Evolutionary conservation across 1,140 invertebrate species (phyloP), one percentile per base, ranked within the genome.

Genomic region (Mactra quadrangularis): DNA sequence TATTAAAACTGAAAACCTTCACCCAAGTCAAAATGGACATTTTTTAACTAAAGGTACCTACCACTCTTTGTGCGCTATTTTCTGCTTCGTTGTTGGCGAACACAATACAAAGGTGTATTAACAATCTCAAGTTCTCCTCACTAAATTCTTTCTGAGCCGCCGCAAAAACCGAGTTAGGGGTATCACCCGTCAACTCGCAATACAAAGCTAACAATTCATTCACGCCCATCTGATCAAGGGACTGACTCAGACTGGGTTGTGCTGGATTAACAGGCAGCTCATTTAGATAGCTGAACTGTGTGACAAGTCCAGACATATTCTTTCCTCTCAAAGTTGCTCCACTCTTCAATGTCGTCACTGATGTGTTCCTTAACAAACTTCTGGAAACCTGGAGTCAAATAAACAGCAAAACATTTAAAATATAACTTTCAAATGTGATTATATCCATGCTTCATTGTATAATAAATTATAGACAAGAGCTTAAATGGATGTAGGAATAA

Each of bases 101-200:
- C 19, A 64, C 31, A 19, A 64, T 64, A 64, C 60, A 64, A 15
- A 64, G 31, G 22, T 64, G 60, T 2, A 64, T n/a, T n/a, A 64
- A 33, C 60, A 64, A n/a, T 17, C 27, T 11, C 0, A 64, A 19
- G n/a, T 64, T 64, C 11, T 64, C 35, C n/a, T 17, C 38, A 22
- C 9, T 64, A 25, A 64, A 64, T 2, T 41, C 35, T 45, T 45
- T 64, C 7, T 45, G 17, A 0, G 60, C 60, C 1, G 0, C 1
- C 6, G 35, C n/a, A 45, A 64, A 64, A 33, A 64, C n/a, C 1
- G 17, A 33, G 41, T 64, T 64, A 19, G 60, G 60, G 4, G 25
- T 22, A 3, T 64, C 19, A 22, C 60, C 60, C 17, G 60, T 64
- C 3, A 64, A 19, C 3, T 64, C 60, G 41, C 25, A 41, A 22